These are phyloP conservation scores for Pseudocheirus occidentalis DNA, from an alignment of 2,797 vertebrate genomes.

Conservation along the genomic window DNA sequence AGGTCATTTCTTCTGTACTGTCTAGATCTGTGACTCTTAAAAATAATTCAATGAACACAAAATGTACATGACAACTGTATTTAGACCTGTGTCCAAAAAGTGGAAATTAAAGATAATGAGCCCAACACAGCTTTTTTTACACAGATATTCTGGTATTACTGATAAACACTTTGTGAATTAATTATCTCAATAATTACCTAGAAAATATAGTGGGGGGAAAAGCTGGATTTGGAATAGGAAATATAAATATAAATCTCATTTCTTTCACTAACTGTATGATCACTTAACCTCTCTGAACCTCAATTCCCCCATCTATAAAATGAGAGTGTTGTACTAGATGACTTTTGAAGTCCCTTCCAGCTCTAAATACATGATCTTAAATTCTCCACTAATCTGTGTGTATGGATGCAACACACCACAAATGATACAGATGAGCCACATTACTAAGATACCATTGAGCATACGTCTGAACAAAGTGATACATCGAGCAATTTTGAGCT, in stretches of 20 bases:
- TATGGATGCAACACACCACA: not conserved
- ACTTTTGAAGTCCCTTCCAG: not conserved
- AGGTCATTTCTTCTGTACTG: not conserved
- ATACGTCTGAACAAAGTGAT: not conserved
- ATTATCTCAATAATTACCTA: not conserved
- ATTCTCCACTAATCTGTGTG: not conserved
- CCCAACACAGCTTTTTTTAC: not conserved
- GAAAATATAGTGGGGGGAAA: not conserved
- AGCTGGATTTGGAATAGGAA: not conserved
- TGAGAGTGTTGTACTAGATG: not conserved
- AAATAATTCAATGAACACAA: not conserved
- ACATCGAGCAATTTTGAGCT: not conserved
- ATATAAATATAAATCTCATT: not conserved
- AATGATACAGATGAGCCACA: not conserved
- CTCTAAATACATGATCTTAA: not conserved
- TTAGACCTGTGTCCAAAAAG: not conserved
- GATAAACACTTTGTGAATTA: not conserved
- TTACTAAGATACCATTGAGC: not conserved
- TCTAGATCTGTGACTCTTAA: not conserved
- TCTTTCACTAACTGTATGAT: not conserved
- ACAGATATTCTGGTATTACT: not conserved
- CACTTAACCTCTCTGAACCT: not conserved
- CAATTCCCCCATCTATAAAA: not conserved
- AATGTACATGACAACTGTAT: not conserved
- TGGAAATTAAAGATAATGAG: not conserved